phyloP scores from a whole-genome alignment of 2,113 vertebrate species.

The Sylvicapra grimmia region DNA sequence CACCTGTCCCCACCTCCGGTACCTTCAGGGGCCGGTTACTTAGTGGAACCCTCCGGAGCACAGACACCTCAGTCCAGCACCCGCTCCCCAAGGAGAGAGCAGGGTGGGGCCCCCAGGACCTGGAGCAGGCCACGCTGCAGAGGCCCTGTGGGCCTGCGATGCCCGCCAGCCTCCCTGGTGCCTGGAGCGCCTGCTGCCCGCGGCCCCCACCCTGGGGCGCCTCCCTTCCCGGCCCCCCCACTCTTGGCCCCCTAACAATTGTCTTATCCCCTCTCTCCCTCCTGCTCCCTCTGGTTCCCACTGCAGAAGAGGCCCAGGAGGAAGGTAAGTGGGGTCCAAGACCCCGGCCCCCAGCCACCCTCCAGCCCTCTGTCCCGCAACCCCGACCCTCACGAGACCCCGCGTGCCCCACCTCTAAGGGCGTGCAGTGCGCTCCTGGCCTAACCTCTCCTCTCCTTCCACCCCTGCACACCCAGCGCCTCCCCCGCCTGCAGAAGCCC shows the following conservation, averaged over 20 bases:
- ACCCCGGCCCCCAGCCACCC: rapidly evolving
- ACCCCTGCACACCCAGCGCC: background rate
- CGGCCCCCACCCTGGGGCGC: rapidly evolving
- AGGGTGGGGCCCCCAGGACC: background rate
- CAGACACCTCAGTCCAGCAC: background rate
- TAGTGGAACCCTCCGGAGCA: background rate
- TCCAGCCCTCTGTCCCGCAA: background rate
- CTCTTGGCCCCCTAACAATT: rapidly evolving
- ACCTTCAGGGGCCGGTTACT: background rate
- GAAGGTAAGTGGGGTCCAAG: slow-evolving; percentile 54
- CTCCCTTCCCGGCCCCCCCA: rapidly evolving
- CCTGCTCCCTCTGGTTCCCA: slow-evolving; percentile 38
- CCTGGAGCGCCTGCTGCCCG: rapidly evolving
- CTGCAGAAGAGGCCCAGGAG: slow-evolving; percentile 62
- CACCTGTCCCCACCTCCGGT: rapidly evolving
- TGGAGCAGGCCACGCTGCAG: background rate
- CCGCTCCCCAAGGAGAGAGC: rapidly evolving
- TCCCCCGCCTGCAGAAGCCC: slow-evolving; percentile 75
- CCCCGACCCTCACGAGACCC: no score
- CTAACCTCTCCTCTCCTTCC: slow-evolving; percentile 58
- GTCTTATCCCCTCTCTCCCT: background rate
- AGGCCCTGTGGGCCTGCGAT: rapidly evolving
- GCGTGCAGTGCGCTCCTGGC: background rate
- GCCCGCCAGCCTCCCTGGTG: background rate
- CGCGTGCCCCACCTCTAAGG: background rate